phyloP scores from a whole-genome alignment of 2,113 vertebrate genomes.

The Hippocampus barbouri region DNA sequence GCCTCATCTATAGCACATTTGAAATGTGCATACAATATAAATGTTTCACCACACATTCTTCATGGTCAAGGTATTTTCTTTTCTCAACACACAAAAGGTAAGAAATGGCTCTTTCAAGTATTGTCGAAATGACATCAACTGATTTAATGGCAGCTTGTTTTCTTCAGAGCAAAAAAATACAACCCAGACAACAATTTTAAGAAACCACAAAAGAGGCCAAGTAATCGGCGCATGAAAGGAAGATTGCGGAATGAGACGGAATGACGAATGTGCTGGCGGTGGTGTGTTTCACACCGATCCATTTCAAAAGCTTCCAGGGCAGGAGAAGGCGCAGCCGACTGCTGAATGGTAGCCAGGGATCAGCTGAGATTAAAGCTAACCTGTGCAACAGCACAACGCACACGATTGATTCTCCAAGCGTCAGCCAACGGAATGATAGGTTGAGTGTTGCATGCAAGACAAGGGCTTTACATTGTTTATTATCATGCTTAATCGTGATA shows the following conservation, averaged over 20 bases:
- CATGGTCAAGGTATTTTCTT: background rate
- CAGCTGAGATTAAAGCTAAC: conserved; percentile 67
- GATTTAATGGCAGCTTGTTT: conserved; percentile 47
- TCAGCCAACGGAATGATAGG: conserved; percentile 12
- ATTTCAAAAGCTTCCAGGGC: conserved; percentile 64
- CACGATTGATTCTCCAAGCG: conserved; percentile 57
- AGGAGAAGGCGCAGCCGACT: conserved; percentile 37
- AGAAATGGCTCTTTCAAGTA: background rate
- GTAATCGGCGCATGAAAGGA: conserved; percentile 66
- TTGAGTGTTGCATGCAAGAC: conserved; percentile 8
- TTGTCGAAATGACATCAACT: conserved; percentile 26
- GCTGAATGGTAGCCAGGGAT: conserved; percentile 56
- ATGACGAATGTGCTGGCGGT: conserved; percentile 48
- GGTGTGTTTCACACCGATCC: conserved; percentile 52
- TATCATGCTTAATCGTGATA: too few relatives aligned
- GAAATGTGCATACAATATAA: too few relatives aligned
- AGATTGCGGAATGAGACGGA: conserved; percentile 58
- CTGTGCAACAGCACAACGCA: conserved; percentile 25
- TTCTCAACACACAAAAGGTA: background rate
- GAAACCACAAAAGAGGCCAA: conserved; percentile 51
- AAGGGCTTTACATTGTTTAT: background rate
- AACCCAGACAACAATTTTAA: conserved; percentile 57
- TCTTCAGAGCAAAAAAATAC: conserved; percentile 8
- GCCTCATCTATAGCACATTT: too few relatives aligned
- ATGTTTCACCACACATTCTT: too few relatives aligned